Base-by-base conservation (phyloP, 2,888 invertebrate genomes). In the Hermodice carunculata region DNA sequence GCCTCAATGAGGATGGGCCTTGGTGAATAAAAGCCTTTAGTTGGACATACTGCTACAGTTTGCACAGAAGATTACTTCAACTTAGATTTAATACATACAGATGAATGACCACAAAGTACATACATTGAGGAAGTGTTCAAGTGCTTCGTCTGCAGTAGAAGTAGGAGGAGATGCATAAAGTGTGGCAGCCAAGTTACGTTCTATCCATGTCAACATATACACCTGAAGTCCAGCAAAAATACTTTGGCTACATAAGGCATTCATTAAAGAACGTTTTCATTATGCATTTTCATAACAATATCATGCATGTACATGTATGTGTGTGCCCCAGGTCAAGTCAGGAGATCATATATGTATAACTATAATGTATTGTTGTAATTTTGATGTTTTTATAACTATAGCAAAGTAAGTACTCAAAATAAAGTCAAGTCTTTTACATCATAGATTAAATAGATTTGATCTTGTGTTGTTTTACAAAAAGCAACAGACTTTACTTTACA, bases 151-250 rank as follows among this genome's bases (percentile, higher is more conserved):
- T 60, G 89, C 88, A 0, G 90, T 89, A 1, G 90, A 88, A 63
- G 84, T 86, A 8, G 92, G 92, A n/a, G 90, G 89, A 62, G 90
- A 89, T 2, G 89, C 89, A 83, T 90, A 91, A 34, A 92, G 79
- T 5, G 91, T 88, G 5, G 90, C 84, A 5, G 92, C 92, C 17
- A 91, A 81, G 85, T 89, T 90, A 66, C 90, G 87, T 80, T 92
- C 91, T 59, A 91, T 81, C 91, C 91, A 92, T 34, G 88, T 86
- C 69, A 91, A 84, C 76, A 85, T 86, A 49, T 90, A 88, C 17
- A 90, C 88, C 89, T 89, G 54, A 0, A 56, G n/a, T 31, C 19
- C 31, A 24, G 19, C 24, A 22, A 17, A 17, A 46, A 46, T 17
- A 37, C 40, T 37, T 37, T 14, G n/a, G n/a, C n/a, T n/a, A n/a